Conservation (phyloP, 2,888 invertebrate genomes). For the Nephrotoma appendiculata region DNA sequence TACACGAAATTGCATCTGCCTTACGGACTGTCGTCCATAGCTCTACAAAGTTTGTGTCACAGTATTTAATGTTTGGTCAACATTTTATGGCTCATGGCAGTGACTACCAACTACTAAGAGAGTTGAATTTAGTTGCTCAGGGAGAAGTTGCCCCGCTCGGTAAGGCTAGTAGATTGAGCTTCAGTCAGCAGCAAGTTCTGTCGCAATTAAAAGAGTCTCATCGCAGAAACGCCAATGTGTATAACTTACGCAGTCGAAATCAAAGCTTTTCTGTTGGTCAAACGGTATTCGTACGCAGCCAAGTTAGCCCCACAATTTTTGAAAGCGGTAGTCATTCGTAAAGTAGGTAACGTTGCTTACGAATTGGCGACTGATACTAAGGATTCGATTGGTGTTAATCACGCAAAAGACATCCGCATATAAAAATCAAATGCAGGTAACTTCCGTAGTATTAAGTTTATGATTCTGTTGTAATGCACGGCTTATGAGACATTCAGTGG, state of each 20-base stretch:
- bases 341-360: neutral
- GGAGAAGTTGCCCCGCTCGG: too few species aligned
- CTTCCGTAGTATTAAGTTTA: too few species aligned
- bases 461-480: too few species aligned
- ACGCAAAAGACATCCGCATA: neutral
- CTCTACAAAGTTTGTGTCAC: neutral
- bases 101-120: too few species aligned
- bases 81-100: neutral
- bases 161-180: too few species aligned
- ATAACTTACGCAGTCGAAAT: neutral
- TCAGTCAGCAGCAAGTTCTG: too few species aligned
- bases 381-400: neutral
- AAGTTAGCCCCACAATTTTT: neutral
- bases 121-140: too few species aligned
- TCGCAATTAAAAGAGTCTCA: too few species aligned
- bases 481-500: too few species aligned
- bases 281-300: neutral
- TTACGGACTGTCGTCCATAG: neutral
- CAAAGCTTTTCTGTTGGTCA: neutral
- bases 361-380: neutral
- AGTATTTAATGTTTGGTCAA: neutral
- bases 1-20: neutral
- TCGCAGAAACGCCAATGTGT: neutral
- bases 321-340: too few species aligned
- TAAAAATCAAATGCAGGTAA: too few species aligned